Percentiles rank a stretch among this genome's conserved stretches.
phyloP scores from a whole-genome alignment of 1,140 invertebrate genomes.

The Bactericera cockerelli region DNA sequence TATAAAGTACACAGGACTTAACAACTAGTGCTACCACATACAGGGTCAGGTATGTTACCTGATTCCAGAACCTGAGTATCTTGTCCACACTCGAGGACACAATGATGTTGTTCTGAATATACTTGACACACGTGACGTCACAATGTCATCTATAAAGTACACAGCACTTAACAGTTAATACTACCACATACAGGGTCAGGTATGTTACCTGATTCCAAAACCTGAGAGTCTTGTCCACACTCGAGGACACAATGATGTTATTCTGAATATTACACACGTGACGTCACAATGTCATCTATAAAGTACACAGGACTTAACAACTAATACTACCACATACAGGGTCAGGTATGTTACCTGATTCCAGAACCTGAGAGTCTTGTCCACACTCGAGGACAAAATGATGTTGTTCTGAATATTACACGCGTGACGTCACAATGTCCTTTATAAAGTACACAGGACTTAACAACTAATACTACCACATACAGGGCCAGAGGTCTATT shows the following conservation, averaged over 20 bases:
- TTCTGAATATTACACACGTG: background rate
- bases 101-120: conserved; percentile 29
- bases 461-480: no score
- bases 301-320: no score
- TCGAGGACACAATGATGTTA: conserved; percentile 16
- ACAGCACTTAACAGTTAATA: no score
- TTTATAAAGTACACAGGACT: no score
- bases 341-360: conserved; percentile 30
- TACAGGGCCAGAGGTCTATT: no score
- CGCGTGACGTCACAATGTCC: conserved; percentile 36
- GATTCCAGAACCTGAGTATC: conserved; percentile 33
- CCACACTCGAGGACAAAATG: conserved; percentile 26
- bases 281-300: background rate
- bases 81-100: conserved; percentile 31
- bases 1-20: background rate
- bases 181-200: no score
- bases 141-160: no score
- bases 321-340: no score
- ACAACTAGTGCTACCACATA: no score
- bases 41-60: no score
- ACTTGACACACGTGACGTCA: conserved; percentile 35
- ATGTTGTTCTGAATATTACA: conserved; percentile 32
- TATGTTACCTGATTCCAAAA: conserved; percentile 36
- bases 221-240: conserved; percentile 35
- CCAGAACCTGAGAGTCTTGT: conserved; percentile 36